phyloP scores from a whole-genome alignment of 2,113 vertebrate species.

The Caranx melampygus region DNA sequence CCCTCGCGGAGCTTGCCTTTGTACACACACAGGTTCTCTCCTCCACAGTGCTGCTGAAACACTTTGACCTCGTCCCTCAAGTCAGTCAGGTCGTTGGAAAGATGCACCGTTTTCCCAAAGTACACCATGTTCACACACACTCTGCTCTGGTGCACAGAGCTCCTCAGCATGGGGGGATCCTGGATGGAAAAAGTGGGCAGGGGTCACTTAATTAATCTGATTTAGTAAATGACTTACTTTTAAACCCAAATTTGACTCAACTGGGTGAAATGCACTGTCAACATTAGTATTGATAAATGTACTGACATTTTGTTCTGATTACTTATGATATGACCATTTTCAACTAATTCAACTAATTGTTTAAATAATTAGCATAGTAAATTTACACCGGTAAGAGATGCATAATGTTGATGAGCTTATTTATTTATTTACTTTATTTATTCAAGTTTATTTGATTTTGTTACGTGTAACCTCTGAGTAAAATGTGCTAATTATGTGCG shows the following conservation, averaged over 20 bases:
- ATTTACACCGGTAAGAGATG: too few relatives aligned
- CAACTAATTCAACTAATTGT: too few relatives aligned
- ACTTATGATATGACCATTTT: too few relatives aligned
- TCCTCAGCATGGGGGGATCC: slow-evolving; percentile 83
- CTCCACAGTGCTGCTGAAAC: slow-evolving; percentile 95
- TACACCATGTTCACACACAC: slow-evolving; percentile 90
- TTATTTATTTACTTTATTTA: too few relatives aligned
- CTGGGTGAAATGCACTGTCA: not conserved
- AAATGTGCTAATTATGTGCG: not conserved
- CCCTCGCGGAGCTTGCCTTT: slow-evolving; percentile 89
- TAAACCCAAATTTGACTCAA: not conserved
- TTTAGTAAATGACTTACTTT: not conserved
- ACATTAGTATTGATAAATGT: not conserved
- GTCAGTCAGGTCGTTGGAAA: slow-evolving; percentile 81
- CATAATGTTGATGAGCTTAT: too few relatives aligned
- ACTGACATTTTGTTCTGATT: not conserved
- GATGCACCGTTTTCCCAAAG: slow-evolving; percentile 88
- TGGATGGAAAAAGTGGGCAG: slow-evolving; percentile 52
- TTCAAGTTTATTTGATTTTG: too few relatives aligned
- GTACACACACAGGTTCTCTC: slow-evolving; percentile 95
- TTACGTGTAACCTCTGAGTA: not conserved
- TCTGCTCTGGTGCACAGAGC: slow-evolving; percentile 82
- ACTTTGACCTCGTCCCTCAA: slow-evolving; percentile 90
- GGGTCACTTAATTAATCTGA: not conserved
- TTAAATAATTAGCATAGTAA: too few relatives aligned